Evolutionary conservation across 2,797 vertebrate genomes (phyloP), one percentile per base, ranked within the genome.

Genomic region (Anniella stebbinsi): DNA sequence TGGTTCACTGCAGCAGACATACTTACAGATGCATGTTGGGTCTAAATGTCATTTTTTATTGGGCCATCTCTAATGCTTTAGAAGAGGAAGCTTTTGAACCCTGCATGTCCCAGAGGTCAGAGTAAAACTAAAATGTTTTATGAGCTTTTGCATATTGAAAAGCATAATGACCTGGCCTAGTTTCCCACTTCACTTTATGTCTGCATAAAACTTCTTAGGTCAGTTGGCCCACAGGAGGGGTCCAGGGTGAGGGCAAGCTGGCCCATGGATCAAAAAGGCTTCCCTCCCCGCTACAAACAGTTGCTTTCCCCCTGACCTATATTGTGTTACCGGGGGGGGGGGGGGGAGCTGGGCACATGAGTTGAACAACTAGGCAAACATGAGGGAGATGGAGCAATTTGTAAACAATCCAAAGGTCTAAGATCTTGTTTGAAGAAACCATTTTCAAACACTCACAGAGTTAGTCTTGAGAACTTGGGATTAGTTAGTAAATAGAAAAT

Each of bases 351-450:
- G 4, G 48, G 36, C 80, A 28, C 41, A 67, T 45, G 57, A 33
- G 76, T 93, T 70, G 23, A 88, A 3, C 90, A 51, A 63, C 63
- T 89, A 90, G 78, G 66, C 87, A 36, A 87, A 38, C 41, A 30
- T 21, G 48, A 83, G 45, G 28, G 51, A 75, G 67, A 80, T 83
- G 6, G 80, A 84, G 66, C 69, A 6, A 4, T 91, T 92, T 87
- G 9, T 72, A 81, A 92, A 80, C 28, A 89, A 78, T 2, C 1
- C 5, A 4, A 78, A 88, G 88, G 0, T 2, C 84, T 45, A 82
- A 69, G 63, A 88, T 36, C 84, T 92, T 92, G 30, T 90, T 92
- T 88, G 73, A 18, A 0, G 90, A 63, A 94, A 84, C 3, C 86
- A 45, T 92, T 63, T 33, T 23, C 41, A 91, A 91, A 54, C 51